Base-by-base conservation (phyloP, 2,797 vertebrate species). In the Craterocephalus amniculus region DNA sequence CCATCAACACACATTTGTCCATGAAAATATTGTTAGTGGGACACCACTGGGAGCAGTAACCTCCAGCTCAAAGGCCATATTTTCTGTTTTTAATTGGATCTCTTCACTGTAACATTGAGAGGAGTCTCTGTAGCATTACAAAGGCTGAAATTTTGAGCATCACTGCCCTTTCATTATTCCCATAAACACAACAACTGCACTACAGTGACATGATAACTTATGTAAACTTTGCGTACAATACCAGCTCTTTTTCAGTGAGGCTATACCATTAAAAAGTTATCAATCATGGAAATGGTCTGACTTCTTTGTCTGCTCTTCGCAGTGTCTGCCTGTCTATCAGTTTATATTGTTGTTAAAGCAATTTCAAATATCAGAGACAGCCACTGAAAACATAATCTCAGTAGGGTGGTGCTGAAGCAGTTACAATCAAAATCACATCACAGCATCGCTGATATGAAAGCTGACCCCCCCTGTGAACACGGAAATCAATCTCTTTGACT, bases 401-500 rank as follows among this genome's bases (percentile, higher is more conserved):
- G 91, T 91, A 80, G 92, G 93, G 91, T 85, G 89, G 83, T 88
- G 80, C 78, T 81, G 87, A 87, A 90, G 84, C 87, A 89, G 88
- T 90, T 88, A 93, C 88, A 92, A 94, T 91, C 90, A 92, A 91
- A 95, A 94, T 90, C 91, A 91, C 91, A 91, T 94, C 91, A 88
- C 89, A 85, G 84, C 79, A 61, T 90, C 92, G 87, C 85, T 91
- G 88, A 93, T 92, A 92, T 90, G 88, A 92, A 92, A 89, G 88
- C 89, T 93, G 92, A 93, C 91, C 90, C 91, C 29, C 88, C 88
- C 87, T 88, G 86, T 61, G 91, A 91, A 88, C 83, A 83, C 77
- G 74, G 88, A 93, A 93, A 94, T 95, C 93, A 94, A 93, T 94
- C 93, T 93, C 82, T 77, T 83, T 92, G 91, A 94, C 89, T 93